These are phyloP conservation scores for Chitala chitala DNA, from an alignment of 2,113 vertebrate genomes.

Conservation along the genomic window DNA sequence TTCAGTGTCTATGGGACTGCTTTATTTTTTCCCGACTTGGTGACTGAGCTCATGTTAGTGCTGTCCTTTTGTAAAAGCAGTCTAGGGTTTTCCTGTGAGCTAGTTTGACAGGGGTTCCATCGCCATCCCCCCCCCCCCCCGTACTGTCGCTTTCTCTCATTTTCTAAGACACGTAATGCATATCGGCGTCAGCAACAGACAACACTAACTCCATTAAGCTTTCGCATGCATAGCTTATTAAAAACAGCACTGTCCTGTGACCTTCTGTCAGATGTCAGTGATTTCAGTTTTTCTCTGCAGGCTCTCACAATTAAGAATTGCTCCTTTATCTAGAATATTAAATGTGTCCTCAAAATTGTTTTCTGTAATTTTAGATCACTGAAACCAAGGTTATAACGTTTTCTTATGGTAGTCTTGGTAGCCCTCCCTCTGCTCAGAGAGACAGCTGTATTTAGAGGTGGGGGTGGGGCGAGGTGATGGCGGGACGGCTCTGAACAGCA, in stretches of 20 bases:
- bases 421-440: no score
- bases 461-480: no score
- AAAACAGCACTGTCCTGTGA: no score
- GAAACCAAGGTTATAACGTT: no score
- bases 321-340: no score
- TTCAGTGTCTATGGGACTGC: background rate
- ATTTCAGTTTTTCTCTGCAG: no score
- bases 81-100: background rate
- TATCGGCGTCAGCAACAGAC: background rate
- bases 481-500: constrained; percentile 1
- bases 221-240: background rate
- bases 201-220: background rate
- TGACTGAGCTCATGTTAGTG: background rate
- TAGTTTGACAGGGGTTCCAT: background rate
- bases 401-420: no score
- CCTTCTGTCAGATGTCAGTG: no score
- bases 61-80: background rate
- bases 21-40: background rate
- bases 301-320: no score
- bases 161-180: background rate
- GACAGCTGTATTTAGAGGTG: no score
- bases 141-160: background rate
- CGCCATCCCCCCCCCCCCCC: background rate
- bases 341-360: no score
- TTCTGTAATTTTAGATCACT: no score